Conservation (phyloP, 1,140 invertebrate species). For the Zaprionus davidi region DNA sequence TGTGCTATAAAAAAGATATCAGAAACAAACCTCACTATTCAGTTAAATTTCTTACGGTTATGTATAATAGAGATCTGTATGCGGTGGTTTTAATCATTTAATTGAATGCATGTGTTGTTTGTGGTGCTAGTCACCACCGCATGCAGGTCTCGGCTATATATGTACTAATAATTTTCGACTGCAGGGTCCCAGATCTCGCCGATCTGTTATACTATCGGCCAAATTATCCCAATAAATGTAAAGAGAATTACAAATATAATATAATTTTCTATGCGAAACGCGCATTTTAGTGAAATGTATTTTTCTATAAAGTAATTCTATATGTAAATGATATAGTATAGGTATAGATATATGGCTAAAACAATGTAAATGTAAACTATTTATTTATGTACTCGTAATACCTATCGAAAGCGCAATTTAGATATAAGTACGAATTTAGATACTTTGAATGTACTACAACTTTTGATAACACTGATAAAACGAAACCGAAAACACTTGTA, state of each 20-base stretch:
- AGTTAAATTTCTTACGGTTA: too few species aligned
- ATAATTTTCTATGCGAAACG: slow-evolving; percentile 73
- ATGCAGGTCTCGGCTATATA: too few species aligned
- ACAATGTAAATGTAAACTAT: slow-evolving; percentile 31
- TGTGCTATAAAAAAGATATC: background rate
- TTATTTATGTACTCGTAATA: slow-evolving; percentile 37
- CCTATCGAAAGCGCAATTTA: slow-evolving; percentile 44
- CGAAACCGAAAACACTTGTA: slow-evolving; percentile 35
- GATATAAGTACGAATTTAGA: slow-evolving; percentile 45
- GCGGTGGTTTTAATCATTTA: too few species aligned
- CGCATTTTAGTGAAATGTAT: slow-evolving; percentile 81
- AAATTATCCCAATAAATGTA: slow-evolving; percentile 51
- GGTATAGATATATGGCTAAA: background rate
- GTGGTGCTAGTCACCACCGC: too few species aligned
- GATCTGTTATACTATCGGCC: slow-evolving; percentile 37
- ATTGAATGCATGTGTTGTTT: too few species aligned
- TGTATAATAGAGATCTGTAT: too few species aligned
- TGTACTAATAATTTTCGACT: background rate
- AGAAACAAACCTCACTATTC: background rate
- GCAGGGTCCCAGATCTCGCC: slow-evolving; percentile 47
- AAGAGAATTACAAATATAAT: slow-evolving; percentile 68
- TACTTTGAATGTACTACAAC: slow-evolving; percentile 48
- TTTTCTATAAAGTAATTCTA: slow-evolving; percentile 71
- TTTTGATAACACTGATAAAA: slow-evolving; percentile 64
- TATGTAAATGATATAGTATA: slow-evolving; percentile 37